Conservation (phyloP, 2,888 invertebrate genomes). For the Formica aserva region DNA sequence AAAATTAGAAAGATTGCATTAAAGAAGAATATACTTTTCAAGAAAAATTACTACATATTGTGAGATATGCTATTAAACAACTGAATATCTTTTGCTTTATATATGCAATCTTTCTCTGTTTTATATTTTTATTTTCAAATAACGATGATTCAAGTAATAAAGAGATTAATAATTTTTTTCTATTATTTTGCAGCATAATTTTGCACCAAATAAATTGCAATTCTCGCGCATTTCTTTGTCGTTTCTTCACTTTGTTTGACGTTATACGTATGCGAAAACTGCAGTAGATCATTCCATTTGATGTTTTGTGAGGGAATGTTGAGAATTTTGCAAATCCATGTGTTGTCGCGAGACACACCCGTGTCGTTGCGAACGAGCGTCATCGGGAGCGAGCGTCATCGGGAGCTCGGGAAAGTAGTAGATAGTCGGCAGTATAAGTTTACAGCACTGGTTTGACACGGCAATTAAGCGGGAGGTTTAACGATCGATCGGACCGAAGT, state of each 20-base stretch:
- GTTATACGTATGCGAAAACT: neutral
- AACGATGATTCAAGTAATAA: neutral
- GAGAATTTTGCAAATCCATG: slow-evolving; percentile 63
- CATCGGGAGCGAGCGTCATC: slow-evolving; percentile 61
- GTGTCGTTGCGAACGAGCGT: slow-evolving; percentile 28
- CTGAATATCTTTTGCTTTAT: neutral
- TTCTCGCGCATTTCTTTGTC: neutral
- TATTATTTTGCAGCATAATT: neutral
- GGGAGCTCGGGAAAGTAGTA: slow-evolving; percentile 72
- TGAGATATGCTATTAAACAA: neutral
- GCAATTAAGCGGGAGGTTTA: slow-evolving; percentile 85
- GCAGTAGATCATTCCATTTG: neutral
- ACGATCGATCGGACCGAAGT: slow-evolving; percentile 79
- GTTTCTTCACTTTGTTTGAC: neutral
- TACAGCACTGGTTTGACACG: slow-evolving; percentile 84
- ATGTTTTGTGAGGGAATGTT: slow-evolving; percentile 52
- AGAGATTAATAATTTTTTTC: neutral
- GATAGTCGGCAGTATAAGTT: slow-evolving; percentile 80
- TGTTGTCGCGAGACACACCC: slow-evolving; percentile 43
- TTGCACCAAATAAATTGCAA: neutral
- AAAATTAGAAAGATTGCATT: neutral
- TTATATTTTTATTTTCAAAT: neutral
- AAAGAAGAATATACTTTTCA: neutral
- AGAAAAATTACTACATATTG: neutral
- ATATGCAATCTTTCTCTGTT: neutral